These are phyloP conservation scores for Macroglossus sobrinus DNA, from an alignment of 2,113 vertebrate species.

Conservation along the genomic window DNA sequence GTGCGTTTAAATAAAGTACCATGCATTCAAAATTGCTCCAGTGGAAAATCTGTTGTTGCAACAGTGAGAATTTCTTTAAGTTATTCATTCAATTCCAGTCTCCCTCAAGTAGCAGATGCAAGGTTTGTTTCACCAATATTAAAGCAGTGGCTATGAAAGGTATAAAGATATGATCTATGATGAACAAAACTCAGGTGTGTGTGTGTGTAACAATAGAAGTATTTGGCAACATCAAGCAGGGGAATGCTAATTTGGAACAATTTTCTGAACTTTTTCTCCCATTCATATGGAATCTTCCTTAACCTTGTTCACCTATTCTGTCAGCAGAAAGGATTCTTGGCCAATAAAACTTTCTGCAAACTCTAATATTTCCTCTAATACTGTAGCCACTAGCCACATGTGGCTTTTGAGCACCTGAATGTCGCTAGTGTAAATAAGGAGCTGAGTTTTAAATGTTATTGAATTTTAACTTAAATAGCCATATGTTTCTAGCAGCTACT, in stretches of 20 bases:
- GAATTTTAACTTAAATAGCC: not conserved
- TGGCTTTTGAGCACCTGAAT: not conserved
- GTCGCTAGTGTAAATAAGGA: not conserved
- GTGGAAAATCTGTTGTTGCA: constrained; percentile 57
- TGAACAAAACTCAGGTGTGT: not conserved
- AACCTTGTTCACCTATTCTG: not conserved
- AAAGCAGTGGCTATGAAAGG: not conserved
- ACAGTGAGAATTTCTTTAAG: constrained; percentile 61
- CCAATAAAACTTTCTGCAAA: not conserved
- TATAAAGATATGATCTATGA: constrained; percentile 26
- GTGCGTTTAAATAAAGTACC: constrained; percentile 86
- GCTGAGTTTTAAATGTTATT: not conserved
- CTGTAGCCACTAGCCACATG: not conserved
- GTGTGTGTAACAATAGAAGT: not conserved
- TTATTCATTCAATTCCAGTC: constrained; percentile 67
- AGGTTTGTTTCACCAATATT: constrained; percentile 40
- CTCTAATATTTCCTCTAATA: not conserved
- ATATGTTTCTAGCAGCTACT: not conserved
- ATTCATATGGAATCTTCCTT: not conserved
- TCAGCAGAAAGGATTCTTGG: not conserved
- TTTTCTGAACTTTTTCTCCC: not conserved
- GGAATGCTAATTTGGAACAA: not conserved
- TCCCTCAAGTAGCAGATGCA: not conserved
- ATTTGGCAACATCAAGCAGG: not conserved
- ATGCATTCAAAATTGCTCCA: constrained; percentile 82